Evolutionary conservation across 2,888 invertebrate species (phyloP).

Genomic region (Patella pellucida): DNA sequence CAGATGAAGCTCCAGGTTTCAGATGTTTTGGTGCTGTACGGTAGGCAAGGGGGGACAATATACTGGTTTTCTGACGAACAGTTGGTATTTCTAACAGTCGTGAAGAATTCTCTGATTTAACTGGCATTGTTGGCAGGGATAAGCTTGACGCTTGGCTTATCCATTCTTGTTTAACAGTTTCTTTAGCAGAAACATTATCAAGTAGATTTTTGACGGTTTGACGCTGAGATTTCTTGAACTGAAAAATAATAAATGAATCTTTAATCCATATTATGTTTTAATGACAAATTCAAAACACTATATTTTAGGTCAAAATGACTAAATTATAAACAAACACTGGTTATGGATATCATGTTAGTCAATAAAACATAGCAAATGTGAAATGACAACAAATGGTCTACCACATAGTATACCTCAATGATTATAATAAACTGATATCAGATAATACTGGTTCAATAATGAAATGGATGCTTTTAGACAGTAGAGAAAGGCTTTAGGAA

Average conservation of each 20-base stretch:
- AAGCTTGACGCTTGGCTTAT: slow-evolving; percentile 8
- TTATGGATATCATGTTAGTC: no score
- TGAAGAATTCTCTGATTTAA: background rate
- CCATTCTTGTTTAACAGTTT: slow-evolving; percentile 19
- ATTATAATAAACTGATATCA: no score
- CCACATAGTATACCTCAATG: no score
- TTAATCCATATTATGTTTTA: no score
- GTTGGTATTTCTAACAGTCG: slow-evolving; percentile 3
- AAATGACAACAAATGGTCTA: no score
- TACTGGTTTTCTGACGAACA: slow-evolving; percentile 4
- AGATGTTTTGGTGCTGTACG: slow-evolving; percentile 17
- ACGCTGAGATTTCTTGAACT: slow-evolving; percentile 19
- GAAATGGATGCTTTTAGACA: no score
- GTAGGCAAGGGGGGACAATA: slow-evolving; percentile 11
- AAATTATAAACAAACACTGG: no score
- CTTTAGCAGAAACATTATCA: slow-evolving; percentile 25
- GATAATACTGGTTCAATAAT: no score
- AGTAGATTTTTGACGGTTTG: slow-evolving; percentile 36
- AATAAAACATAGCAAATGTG: no score
- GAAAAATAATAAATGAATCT: slow-evolving; percentile 17
- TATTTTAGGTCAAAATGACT: no score
- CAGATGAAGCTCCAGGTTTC: slow-evolving; percentile 6
- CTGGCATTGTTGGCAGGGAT: background rate
- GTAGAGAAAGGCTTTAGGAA: no score
- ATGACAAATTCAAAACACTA: no score